phyloP scores from a whole-genome alignment of 1,140 invertebrate genomes.

The Drosophila suzukii region DNA sequence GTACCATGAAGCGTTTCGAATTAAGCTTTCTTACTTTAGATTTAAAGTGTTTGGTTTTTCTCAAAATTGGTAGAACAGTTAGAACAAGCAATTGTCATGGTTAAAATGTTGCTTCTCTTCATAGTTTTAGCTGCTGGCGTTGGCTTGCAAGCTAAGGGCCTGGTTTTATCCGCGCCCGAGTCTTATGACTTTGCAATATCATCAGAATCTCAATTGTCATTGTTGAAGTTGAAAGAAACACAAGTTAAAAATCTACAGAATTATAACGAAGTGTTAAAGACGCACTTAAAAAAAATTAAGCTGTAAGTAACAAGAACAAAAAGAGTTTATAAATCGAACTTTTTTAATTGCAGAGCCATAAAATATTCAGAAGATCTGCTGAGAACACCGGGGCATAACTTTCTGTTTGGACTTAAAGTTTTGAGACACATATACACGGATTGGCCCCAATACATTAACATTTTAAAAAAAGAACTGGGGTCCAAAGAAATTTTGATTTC shows the following conservation, averaged over 20 bases:
- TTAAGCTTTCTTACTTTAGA: background rate
- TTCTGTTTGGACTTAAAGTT: background rate
- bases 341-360: background rate
- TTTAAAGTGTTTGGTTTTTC: background rate
- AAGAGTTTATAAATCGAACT: background rate
- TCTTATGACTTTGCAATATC: slow-evolving; percentile 21
- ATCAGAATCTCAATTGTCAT: slow-evolving; percentile 4
- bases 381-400: background rate
- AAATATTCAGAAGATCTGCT: slow-evolving; percentile 8
- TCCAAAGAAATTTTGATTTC: background rate
- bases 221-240: slow-evolving; percentile 4
- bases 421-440: slow-evolving; percentile 11
- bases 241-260: slow-evolving; percentile 20
- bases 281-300: background rate
- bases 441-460: slow-evolving; percentile 19
- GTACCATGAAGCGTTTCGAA: background rate
- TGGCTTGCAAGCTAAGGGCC: background rate
- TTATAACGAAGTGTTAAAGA: slow-evolving; percentile 9
- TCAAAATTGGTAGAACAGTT: background rate
- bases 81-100: background rate
- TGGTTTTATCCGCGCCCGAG: background rate
- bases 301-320: background rate
- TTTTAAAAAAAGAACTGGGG: slow-evolving; percentile 8
- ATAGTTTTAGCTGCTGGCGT: background rate
- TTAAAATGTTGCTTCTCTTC: background rate